A percentile compares a stretch with the other conserved stretches of the same genome.
These are phyloP conservation scores for Anoura caudifer DNA, from an alignment of 2,113 vertebrate species.

Conservation along the genomic window DNA sequence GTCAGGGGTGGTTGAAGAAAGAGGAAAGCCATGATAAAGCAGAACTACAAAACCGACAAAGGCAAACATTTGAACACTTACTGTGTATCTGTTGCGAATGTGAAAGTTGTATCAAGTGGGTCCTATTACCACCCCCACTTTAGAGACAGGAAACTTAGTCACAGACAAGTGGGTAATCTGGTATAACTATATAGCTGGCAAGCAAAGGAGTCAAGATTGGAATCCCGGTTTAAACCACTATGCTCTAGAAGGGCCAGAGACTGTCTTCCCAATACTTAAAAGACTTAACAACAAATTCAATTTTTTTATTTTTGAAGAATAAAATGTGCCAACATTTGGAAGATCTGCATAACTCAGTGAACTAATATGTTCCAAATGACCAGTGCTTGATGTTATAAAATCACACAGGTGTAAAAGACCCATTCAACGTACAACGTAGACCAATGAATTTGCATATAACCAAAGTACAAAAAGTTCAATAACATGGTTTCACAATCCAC, in stretches of 20 bases:
- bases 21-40: background rate
- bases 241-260: background rate
- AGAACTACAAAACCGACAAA: background rate
- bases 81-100: background rate
- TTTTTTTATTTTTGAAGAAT: background rate
- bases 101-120: background rate
- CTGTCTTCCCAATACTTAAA: background rate
- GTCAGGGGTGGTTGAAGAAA: background rate
- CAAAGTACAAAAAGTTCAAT: background rate
- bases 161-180: background rate
- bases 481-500: background rate
- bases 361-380: background rate
- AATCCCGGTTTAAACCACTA: background rate
- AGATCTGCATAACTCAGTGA: background rate
- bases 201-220: background rate
- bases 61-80: accelerated
- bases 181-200: background rate
- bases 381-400: background rate
- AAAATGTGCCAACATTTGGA: background rate
- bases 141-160: background rate
- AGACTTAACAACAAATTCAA: background rate
- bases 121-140: background rate
- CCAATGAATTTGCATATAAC: background rate
- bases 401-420: background rate
- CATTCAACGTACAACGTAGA: background rate